Conservation (phyloP, 2,113 vertebrate species). For the Hemichromis elongatus region DNA sequence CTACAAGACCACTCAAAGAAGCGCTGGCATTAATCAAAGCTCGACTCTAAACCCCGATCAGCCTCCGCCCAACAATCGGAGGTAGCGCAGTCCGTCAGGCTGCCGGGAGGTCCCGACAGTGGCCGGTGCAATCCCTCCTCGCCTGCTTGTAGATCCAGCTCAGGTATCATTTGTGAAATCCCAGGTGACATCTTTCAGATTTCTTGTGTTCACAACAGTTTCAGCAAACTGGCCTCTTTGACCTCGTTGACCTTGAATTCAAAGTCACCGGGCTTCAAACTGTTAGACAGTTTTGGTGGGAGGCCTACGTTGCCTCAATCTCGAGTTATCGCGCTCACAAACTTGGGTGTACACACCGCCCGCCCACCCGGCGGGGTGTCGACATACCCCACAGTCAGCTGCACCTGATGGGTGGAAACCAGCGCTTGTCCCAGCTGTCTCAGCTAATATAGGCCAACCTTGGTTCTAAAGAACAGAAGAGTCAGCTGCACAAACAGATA, state of each 20-base stretch:
- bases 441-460: background rate
- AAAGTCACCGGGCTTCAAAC: background rate
- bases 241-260: background rate
- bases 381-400: background rate
- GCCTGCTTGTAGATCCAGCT: background rate
- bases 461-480: background rate
- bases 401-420: background rate
- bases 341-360: rapidly evolving
- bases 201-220: background rate
- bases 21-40: background rate
- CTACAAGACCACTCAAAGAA: too few relatives aligned
- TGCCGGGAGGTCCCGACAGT: background rate
- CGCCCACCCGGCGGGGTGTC: background rate
- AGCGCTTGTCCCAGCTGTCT: background rate
- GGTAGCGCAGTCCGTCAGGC: background rate
- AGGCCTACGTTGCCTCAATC: background rate
- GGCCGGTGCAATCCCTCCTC: background rate
- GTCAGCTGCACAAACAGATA: background rate
- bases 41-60: background rate
- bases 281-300: background rate
- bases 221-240: background rate
- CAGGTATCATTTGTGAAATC: background rate
- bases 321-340: background rate
- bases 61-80: background rate
- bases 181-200: background rate